phyloP scores from a whole-genome alignment of 2,888 invertebrate species.

The Parnassius glacialis region DNA sequence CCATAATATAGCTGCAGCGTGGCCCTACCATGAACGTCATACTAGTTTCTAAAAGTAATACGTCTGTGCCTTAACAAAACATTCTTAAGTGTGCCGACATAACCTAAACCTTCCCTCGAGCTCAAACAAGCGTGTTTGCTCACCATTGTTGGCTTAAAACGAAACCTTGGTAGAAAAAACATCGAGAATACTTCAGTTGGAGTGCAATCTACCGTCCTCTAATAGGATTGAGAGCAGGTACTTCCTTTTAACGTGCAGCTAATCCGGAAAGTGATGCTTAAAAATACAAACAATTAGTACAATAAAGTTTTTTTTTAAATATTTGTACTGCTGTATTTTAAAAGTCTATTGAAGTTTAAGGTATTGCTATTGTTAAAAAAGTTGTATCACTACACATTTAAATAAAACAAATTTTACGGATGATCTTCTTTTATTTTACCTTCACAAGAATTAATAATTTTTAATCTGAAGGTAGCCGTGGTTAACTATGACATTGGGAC shows the following conservation, averaged over 20 bases:
- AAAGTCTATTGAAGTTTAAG: background rate
- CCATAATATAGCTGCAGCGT: too few species aligned
- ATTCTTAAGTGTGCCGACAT: conserved; percentile 52
- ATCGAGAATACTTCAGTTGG: conserved; percentile 36
- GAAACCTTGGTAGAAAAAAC: conserved; percentile 43
- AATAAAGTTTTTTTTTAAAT: conserved; percentile 3
- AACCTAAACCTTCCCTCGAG: conserved; percentile 51
- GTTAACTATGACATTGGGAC: too few species aligned
- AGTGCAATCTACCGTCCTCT: conserved; percentile 62
- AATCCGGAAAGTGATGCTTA: conserved; percentile 16
- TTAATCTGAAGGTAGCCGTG: too few species aligned
- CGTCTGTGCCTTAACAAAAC: conserved; percentile 37
- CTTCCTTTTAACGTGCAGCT: conserved; percentile 3
- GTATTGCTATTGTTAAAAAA: background rate
- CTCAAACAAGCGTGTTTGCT: conserved; percentile 58
- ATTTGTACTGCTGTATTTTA: background rate
- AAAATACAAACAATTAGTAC: conserved; percentile 12
- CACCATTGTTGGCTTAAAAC: conserved; percentile 56
- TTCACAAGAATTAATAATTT: too few species aligned
- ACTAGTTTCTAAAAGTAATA: background rate
- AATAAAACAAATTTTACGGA: too few species aligned
- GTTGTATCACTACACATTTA: background rate
- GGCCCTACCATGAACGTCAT: too few species aligned
- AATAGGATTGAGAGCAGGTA: conserved; percentile 54
- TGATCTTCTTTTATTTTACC: too few species aligned